Base-by-base conservation (phyloP, 2,888 invertebrate species). In the Girardia tigrina region DNA sequence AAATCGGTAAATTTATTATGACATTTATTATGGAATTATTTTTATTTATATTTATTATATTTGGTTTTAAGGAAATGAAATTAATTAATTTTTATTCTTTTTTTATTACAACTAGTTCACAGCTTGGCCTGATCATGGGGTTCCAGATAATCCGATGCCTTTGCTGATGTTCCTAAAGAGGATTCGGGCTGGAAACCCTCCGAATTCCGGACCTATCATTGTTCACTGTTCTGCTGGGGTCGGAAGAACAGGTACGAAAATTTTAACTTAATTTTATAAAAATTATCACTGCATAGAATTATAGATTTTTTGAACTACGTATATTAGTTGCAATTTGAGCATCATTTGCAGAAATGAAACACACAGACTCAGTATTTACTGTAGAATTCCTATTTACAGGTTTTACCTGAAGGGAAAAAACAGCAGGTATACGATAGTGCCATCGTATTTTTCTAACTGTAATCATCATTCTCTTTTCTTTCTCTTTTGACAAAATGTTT, bases 131-230 rank as follows among this genome's bases (percentile, higher is more conserved):
- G 77, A 77, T 56, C 77, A 77, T 42, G 76, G 76, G 16, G 74
- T 77, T 26, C 77, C 77, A 4, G 69, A 77, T n/a, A 27, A 77
- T 4, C 28, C 98, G 0, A 97, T 97, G 0, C 95, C 97, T 0
- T 94, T 98, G 86, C 87, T 99, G 79, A 94, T 95, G 86, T 99
- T 98, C 86, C 87, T 98, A 81, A 89, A 92, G 74, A 89, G 98
- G 77, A 94, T 97, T n/a, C 90, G 91, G 79, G 79, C 82, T 42
- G 81, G 81, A 77, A 84, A 90, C 77, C 92, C 94, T 79, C 90
- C 92, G 69, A 28, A 8, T 42, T 36, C 71, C 1, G 97, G 95
- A 0, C 95, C 97, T 0, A 88, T 95, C 80, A 89, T 94, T 16
- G 92, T 94, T 0, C 95, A 95, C 84, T 97, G 95, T 86, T 87